phyloP scores from a whole-genome alignment of 2,797 vertebrate genomes.

The Cossypha polioptera region DNA sequence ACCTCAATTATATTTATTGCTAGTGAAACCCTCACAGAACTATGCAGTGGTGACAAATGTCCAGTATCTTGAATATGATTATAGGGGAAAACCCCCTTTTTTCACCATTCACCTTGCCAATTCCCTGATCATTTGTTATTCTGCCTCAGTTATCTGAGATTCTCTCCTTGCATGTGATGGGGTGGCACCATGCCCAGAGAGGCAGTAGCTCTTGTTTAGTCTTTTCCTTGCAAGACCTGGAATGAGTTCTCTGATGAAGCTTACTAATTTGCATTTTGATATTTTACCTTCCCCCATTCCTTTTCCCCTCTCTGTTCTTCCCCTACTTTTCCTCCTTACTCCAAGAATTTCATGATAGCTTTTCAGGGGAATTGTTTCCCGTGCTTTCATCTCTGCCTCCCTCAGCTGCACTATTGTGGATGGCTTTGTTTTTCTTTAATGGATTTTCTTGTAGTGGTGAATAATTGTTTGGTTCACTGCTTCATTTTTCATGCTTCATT shows the following conservation, averaged over 20 bases:
- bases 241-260: background rate
- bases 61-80: background rate
- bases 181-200: background rate
- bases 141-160: background rate
- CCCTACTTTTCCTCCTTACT: background rate
- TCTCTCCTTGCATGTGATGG: background rate
- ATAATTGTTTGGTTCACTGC: constrained; percentile 49
- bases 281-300: background rate
- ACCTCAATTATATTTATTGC: background rate
- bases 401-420: constrained; percentile 13
- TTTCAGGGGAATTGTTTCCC: constrained; percentile 30
- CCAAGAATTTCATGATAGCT: constrained; percentile 4
- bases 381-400: constrained; percentile 54
- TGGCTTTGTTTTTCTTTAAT: constrained; percentile 57
- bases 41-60: background rate
- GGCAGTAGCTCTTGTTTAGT: background rate
- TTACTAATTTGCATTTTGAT: constrained; percentile 46
- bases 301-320: background rate
- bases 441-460: constrained; percentile 47
- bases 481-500: constrained; percentile 52
- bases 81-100: background rate
- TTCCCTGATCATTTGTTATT: background rate
- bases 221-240: constrained; percentile 1
- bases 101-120: background rate
- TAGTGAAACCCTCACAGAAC: background rate